These are phyloP conservation scores for Bursaphelenchus mucronatus DNA, from an alignment of 1,140 invertebrate species.

Conservation along the genomic window DNA sequence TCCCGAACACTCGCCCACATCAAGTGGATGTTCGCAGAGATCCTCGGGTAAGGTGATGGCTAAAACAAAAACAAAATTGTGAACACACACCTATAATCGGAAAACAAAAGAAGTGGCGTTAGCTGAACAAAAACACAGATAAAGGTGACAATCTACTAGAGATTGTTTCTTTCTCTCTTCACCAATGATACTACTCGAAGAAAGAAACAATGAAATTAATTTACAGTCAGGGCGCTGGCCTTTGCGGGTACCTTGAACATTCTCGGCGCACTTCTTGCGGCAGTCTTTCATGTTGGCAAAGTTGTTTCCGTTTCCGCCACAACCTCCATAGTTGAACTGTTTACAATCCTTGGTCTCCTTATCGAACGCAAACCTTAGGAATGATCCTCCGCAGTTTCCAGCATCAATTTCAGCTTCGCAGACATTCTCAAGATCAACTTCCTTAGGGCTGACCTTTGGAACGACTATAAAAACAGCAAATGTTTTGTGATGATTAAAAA, in stretches of 20 bases:
- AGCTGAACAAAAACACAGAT: too few species aligned
- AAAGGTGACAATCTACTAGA: too few species aligned
- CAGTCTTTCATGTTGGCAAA: slow-evolving; percentile 25
- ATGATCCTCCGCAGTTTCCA: slow-evolving; percentile 38
- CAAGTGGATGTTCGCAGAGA: slow-evolving; percentile 27
- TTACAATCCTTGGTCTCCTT: slow-evolving; percentile 62
- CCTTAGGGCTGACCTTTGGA: neutral
- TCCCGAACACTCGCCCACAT: slow-evolving; percentile 43
- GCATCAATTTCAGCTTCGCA: slow-evolving; percentile 40
- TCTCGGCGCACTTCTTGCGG: neutral
- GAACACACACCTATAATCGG: neutral
- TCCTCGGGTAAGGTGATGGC: slow-evolving; percentile 10
- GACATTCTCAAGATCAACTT: slow-evolving; percentile 24
- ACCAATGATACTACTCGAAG: too few species aligned
- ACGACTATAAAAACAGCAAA: slow-evolving; percentile 24
- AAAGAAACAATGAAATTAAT: slow-evolving; percentile 3
- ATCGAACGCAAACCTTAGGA: slow-evolving; percentile 66
- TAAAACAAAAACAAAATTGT: slow-evolving; percentile 6
- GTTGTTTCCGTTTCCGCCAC: slow-evolving; percentile 78
- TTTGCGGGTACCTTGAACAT: neutral
- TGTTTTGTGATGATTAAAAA: slow-evolving; percentile 1
- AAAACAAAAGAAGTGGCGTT: too few species aligned
- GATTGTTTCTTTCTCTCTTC: too few species aligned
- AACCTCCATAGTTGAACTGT: slow-evolving; percentile 77
- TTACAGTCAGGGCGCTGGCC: neutral